Conservation (phyloP, 2,888 invertebrate genomes). For the Galerucella pusilla region DNA sequence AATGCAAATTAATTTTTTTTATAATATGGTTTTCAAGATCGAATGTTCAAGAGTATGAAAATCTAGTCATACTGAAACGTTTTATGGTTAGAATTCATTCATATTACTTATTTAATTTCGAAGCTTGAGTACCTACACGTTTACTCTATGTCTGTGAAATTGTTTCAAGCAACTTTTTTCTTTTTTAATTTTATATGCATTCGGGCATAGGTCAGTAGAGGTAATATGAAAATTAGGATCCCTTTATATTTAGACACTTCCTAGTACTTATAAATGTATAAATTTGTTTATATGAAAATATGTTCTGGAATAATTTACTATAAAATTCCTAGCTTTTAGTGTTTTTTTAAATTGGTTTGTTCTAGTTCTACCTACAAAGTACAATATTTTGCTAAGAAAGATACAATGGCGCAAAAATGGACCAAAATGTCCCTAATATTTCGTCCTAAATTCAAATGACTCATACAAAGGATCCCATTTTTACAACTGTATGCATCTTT, state of each 20-base stretch:
- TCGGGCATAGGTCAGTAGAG: neutral
- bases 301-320: neutral
- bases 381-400: neutral
- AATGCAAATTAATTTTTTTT: no score
- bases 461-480: neutral
- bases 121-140: no score
- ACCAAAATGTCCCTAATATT: neutral
- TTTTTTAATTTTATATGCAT: neutral
- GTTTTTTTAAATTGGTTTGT: neutral
- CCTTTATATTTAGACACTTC: constrained; percentile 19
- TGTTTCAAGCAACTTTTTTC: neutral
- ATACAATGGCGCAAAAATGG: neutral
- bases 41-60: no score
- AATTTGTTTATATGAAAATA: constrained; percentile 13
- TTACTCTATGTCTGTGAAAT: neutral
- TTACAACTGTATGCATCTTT: neutral
- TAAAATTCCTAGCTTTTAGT: neutral
- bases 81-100: no score
- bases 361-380: neutral
- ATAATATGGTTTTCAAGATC: no score
- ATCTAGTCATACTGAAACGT: no score
- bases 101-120: no score
- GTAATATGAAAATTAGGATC: constrained; percentile 6
- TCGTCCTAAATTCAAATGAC: neutral
- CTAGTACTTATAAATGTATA: constrained; percentile 11